phyloP scores from a whole-genome alignment of 2,888 invertebrate species.

The Xanthia icteritia region DNA sequence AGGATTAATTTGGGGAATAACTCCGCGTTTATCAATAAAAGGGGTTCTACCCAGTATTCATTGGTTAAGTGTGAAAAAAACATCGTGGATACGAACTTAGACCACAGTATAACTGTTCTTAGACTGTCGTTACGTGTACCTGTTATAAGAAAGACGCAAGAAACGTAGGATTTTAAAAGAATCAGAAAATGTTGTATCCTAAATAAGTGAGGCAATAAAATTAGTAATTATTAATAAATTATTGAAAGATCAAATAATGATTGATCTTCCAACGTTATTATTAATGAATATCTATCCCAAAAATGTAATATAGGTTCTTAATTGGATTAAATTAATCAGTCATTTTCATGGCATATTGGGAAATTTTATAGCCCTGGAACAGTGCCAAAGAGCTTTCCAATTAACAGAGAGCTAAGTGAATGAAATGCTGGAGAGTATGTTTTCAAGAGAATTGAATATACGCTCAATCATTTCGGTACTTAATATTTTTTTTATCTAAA shows the following conservation, averaged over 20 bases:
- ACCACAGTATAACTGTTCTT: no score
- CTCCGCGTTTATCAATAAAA: no score
- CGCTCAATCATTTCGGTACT: constrained; percentile 20
- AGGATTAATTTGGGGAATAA: no score
- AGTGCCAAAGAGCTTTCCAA: constrained; percentile 66
- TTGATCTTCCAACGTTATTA: not conserved
- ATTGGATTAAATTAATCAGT: constrained; percentile 47
- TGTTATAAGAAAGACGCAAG: no score
- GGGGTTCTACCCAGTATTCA: no score
- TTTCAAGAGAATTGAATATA: constrained; percentile 44
- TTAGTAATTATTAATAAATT: not conserved
- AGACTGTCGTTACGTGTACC: no score
- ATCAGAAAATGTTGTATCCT: no score
- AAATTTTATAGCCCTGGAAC: constrained; percentile 59
- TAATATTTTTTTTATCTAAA: not conserved
- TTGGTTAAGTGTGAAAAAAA: no score
- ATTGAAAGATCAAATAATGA: constrained; percentile 15
- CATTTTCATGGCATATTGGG: constrained; percentile 56
- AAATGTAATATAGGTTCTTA: constrained; percentile 8
- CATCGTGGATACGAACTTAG: no score
- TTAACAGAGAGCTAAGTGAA: constrained; percentile 54
- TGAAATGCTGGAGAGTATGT: constrained; percentile 50
- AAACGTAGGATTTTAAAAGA: no score
- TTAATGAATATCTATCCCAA: constrained; percentile 8
- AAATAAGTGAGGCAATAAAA: no score